Evolutionary conservation across 2,888 invertebrate genomes (phyloP), one percentile per base, ranked within the genome.

Genomic region (Drosophila robusta): DNA sequence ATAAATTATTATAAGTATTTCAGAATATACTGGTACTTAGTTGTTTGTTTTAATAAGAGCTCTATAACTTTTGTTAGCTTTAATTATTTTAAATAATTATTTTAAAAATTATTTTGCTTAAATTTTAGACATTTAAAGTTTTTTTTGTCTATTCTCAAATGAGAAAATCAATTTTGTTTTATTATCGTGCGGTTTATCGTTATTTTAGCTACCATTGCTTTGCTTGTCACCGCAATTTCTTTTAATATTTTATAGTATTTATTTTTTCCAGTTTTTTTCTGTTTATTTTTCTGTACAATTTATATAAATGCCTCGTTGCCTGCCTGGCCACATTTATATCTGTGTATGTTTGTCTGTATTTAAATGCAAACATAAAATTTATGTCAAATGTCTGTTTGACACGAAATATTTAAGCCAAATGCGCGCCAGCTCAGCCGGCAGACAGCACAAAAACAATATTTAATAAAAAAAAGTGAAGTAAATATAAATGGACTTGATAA

Each of bases 301-400:
- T 66, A 75, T 73, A 65, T 78, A 70, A 62, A 70, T 67, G 52
- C 51, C 67, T 58, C 54, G 71, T 57, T 58, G 61, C 54, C 66
- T 41, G 62, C 22, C 45, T 18, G 61, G 22, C 32, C 11, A 7
- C 47, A 57, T 44, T 39, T 57, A 52, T 52, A 34, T 50, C 46
- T 56, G 34, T 55, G 49, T 34, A 6, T 45, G 49, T 58, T 51
- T 81, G 63, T 85, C 56, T 82, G 74, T 82, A 89, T 89, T 90
- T 88, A 90, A 89, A 90, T 88, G 90, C 89, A 90, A 90, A 90
- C 89, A 90, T 80, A 77, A 90, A 90, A 89, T 90, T 86, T 72
- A 79, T 90, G 90, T 90, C 90, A 90, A 90, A 90, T 90, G 90
- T 87, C 83, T 78, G 75, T 75, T 89, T 90, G 89, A 84, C 90